These are phyloP conservation scores for Stigmatopora argus DNA, from an alignment of 2,113 vertebrate species.

Conservation along the genomic window DNA sequence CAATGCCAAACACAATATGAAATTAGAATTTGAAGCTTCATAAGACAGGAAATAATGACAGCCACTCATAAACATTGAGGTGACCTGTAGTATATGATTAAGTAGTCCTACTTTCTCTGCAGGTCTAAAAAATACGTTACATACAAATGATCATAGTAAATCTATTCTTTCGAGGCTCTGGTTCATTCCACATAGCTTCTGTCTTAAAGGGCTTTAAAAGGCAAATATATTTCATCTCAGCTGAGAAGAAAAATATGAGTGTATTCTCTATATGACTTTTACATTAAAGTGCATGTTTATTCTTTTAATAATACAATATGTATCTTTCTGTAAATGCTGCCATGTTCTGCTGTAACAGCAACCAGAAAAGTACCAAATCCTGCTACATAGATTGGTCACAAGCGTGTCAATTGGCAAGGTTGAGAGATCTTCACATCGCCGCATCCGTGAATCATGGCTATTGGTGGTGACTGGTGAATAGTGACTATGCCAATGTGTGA, in stretches of 20 bases:
- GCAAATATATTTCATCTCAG: background rate
- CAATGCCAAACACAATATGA: constrained; percentile 42
- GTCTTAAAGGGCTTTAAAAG: constrained; percentile 3
- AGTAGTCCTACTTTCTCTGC: background rate
- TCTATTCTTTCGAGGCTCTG: background rate
- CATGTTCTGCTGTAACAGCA: background rate
- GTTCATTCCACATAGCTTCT: background rate
- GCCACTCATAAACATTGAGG: background rate
- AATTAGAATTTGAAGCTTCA: constrained; percentile 44
- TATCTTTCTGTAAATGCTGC: background rate
- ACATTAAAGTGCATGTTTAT: background rate
- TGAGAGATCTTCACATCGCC: constrained; percentile 18
- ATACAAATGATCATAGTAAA: background rate
- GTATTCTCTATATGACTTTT: constrained; percentile 1
- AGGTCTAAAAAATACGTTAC: background rate
- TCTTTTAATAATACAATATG: background rate
- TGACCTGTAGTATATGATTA: background rate
- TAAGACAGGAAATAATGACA: constrained; percentile 6
- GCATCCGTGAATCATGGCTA: constrained; percentile 30
- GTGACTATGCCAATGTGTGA: constrained; percentile 25
- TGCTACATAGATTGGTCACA: constrained; percentile 15
- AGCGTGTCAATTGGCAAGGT: constrained; percentile 16
- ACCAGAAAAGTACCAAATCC: background rate
- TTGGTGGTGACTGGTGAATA: constrained; percentile 32
- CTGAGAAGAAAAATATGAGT: background rate